Conservation (phyloP, 2,888 invertebrate genomes). For the Ceramica pisi region DNA sequence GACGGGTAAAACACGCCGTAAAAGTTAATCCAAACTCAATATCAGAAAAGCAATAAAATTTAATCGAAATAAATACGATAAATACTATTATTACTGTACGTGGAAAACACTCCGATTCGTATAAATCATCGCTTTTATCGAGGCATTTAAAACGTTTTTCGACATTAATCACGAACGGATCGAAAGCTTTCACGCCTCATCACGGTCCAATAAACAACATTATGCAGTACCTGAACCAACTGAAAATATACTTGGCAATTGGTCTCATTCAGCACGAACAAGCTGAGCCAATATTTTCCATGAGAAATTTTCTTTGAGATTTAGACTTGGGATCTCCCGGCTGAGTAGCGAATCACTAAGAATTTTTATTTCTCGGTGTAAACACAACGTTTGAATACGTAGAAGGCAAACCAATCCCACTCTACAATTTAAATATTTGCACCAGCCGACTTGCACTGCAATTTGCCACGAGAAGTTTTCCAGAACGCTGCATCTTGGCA, state of each 20-base stretch:
- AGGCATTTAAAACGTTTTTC: constrained; percentile 71
- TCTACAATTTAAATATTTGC: constrained; percentile 90
- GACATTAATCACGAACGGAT: constrained; percentile 73
- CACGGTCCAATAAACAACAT: constrained; percentile 71
- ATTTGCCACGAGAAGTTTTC: constrained; percentile 81
- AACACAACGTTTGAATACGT: constrained; percentile 84
- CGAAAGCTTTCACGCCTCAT: constrained; percentile 73
- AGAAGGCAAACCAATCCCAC: constrained; percentile 88
- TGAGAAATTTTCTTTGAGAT: constrained; percentile 55
- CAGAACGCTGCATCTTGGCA: constrained; percentile 61
- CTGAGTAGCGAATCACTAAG: constrained; percentile 68
- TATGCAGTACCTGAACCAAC: constrained; percentile 58
- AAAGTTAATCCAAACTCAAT: constrained; percentile 49
- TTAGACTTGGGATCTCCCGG: constrained; percentile 46
- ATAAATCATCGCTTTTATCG: constrained; percentile 64
- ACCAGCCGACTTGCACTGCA: constrained; percentile 83
- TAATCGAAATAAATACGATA: constrained; percentile 50
- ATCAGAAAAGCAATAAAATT: constrained; percentile 56
- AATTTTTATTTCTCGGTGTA: constrained; percentile 85
- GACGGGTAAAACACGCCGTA: constrained; percentile 18
- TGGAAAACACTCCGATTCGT: constrained; percentile 43
- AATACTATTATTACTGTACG: constrained; percentile 54
- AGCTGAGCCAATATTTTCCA: constrained; percentile 58
- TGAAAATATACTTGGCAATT: constrained; percentile 66
- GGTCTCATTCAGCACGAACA: constrained; percentile 61